Base-by-base conservation (phyloP, 2,113 vertebrate genomes). In the Oenanthe melanoleuca region DNA sequence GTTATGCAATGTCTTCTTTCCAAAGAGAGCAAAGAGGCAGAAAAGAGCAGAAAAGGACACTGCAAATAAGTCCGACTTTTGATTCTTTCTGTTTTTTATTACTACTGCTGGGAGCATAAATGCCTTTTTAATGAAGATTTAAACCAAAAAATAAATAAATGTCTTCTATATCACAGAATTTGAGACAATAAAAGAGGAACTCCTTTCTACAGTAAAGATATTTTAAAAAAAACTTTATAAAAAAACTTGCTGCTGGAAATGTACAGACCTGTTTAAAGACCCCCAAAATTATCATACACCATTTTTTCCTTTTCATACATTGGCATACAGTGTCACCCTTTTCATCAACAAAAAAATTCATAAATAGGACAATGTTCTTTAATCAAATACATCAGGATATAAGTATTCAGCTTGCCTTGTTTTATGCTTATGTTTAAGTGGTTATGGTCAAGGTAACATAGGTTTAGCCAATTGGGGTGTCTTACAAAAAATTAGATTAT, bases 21-120 rank as follows among this genome's bases (percentile, higher is more conserved):
- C 5, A 4, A 8, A 89, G 19, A 16, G 15, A 42, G 40, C 40
- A 16, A 42, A 42, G 40, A 42, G 40, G 40, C 40, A 42, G 31
- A 74, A 92, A 91, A 86, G 67, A 93, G 24, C 63, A 82, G 92
- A 85, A 97, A 95, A 97, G 67, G 85, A 94, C 86, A 49, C 24
- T 61, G 52, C 64, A 93, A 96, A 95, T 56, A 61, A 91, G 59
- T 86, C 75, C 57, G 59, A 18, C 13, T 11, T 79, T 81, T 75
- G 6, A 5, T 87, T 80, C 72, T 90, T 93, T 88, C 71, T 96
- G 78, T 87, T 72, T 95, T 93, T 74, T 53, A 69, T 53, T 95
- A 74, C 22, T 84, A 50, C 79, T 87, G 75, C 47, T 96, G 79
- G 73, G 23, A 94, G 45, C 61, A 87, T 24, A 92, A 90, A 91